Percentiles rank a stretch among this genome's conserved stretches.
phyloP scores from a whole-genome alignment of 2,888 invertebrate species.

The Amiota mariae region DNA sequence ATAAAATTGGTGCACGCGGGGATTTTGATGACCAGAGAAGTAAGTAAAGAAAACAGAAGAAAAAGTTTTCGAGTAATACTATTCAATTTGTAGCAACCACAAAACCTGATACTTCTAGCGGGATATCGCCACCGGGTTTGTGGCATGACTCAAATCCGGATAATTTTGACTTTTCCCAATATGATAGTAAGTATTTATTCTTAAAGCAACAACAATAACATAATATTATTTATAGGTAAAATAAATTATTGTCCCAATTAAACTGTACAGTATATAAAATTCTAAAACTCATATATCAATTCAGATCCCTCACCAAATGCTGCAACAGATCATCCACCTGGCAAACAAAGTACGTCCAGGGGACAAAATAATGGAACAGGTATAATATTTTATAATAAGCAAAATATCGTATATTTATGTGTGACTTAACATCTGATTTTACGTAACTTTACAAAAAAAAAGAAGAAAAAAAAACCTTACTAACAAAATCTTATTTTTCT shows the following conservation, averaged over 20 bases:
- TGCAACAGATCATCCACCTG: too few species aligned
- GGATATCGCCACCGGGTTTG: slow-evolving; percentile 46
- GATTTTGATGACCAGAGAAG: slow-evolving; percentile 36
- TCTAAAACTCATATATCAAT: neutral
- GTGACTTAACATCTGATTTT: too few species aligned
- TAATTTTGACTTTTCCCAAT: slow-evolving; percentile 51
- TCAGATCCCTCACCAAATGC: neutral
- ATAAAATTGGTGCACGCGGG: slow-evolving; percentile 38
- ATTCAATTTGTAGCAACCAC: neutral
- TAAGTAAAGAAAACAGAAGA: neutral
- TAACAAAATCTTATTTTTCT: neutral
- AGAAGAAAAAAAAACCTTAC: too few species aligned
- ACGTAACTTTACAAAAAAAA: too few species aligned
- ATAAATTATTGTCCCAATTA: too few species aligned
- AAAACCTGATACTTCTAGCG: slow-evolving; percentile 1
- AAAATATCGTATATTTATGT: too few species aligned
- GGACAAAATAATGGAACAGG: neutral
- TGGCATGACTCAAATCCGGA: slow-evolving; percentile 57
- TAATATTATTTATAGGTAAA: too few species aligned
- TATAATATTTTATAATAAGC: neutral
- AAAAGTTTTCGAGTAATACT: neutral
- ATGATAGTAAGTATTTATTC: slow-evolving; percentile 18
- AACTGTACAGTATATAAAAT: neutral
- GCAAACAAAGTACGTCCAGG: too few species aligned
- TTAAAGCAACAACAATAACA: neutral